Conservation (phyloP, 2,113 vertebrate genomes). For the Hyperoodon ampullatus region DNA sequence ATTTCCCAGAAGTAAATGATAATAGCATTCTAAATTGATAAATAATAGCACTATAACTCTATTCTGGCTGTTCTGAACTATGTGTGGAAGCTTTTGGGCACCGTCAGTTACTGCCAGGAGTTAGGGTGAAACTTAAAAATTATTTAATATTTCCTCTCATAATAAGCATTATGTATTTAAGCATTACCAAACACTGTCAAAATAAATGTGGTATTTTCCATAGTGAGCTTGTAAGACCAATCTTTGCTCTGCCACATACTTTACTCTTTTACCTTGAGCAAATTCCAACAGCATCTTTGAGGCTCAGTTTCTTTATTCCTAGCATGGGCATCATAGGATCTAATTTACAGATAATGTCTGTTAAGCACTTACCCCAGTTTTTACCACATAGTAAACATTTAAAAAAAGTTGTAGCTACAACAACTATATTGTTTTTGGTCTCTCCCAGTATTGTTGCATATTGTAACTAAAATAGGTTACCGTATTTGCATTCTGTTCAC, state of each 20-base stretch:
- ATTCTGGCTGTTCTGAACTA: not conserved
- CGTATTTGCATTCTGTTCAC: not conserved
- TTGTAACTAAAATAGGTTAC: not conserved
- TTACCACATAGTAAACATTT: not conserved
- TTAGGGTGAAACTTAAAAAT: not conserved
- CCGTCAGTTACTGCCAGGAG: not conserved
- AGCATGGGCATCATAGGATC: not conserved
- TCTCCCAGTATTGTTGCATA: not conserved
- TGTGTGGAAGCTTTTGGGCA: not conserved
- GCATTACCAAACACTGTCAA: not conserved
- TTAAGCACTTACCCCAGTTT: not conserved
- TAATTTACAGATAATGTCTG: not conserved
- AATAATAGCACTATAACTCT: slow-evolving; percentile 36
- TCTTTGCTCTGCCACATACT: not conserved
- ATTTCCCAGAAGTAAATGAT: slow-evolving; percentile 51
- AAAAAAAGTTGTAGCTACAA: slow-evolving; percentile 1
- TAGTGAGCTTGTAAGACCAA: not conserved
- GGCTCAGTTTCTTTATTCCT: slow-evolving; percentile 6
- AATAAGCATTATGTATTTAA: not conserved
- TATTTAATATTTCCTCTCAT: not conserved
- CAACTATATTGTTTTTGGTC: not conserved
- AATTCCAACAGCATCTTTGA: not conserved
- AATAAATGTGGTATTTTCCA: not conserved
- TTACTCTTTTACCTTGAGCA: not conserved
- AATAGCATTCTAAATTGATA: not conserved